Base-by-base conservation (phyloP, 1,140 invertebrate species). In the Mya arenaria region DNA sequence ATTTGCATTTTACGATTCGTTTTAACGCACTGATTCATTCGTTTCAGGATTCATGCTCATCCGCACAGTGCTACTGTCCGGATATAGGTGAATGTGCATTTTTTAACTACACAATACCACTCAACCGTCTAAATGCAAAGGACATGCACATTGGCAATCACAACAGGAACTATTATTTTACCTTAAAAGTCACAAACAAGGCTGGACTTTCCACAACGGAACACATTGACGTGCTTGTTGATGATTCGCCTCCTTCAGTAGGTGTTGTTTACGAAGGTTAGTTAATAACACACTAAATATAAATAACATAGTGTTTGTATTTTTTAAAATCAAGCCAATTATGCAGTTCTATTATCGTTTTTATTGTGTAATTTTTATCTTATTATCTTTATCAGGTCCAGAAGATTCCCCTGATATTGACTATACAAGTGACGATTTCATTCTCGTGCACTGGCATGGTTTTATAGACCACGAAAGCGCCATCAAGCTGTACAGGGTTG, bases 401-500 rank as follows among this genome's bases (percentile, higher is more conserved):
- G 30, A 25, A 2, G 73, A 44, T 4, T 6, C 30, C 8, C 23
- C 65, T 15, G 87, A 88, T 39, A 77, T 87, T 25, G 87, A 88
- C 58, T 88, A 82, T 60, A 85, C 82, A 10, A 87, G 85, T 52
- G 63, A 72, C 0, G n/a, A 56, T 13, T 17, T n/a, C 5, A 30
- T 88, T 19, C 32, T 68, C 36, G 78, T 85, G 28, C 68, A 73
- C 34, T 87, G 85, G 86, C 62, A 82, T 39, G 85, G 87, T 1
- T 88, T 87, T 65, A 69, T 82, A 25, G 87, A 88, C 48, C 84
- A 82, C 39, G 87, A 88, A 75, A 87, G 85, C 75, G 86, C 83
- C 5, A 83, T 88, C 25, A 60, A 65, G 34, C 28, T 83, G 13
- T 88, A 86, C 52, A 44, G 56, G 5, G 72, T 86, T 6, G 78